phyloP scores from a whole-genome alignment of 2,797 vertebrate genomes.

The Acipenser oxyrinchus region DNA sequence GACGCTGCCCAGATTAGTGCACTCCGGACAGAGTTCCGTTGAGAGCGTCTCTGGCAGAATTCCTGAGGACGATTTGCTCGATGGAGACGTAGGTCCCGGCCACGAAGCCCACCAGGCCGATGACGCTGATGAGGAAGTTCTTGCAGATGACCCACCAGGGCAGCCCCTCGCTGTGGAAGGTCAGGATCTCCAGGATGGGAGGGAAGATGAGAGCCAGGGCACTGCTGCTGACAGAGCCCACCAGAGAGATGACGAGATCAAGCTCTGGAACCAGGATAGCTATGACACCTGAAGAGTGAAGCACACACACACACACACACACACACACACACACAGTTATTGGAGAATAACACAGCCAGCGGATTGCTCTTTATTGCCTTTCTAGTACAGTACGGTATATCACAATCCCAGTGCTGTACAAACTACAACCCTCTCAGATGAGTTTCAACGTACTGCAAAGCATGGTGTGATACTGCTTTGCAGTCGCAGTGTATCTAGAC shows the following conservation, averaged over 20 bases:
- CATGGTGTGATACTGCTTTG: too few species aligned
- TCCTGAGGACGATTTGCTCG: constrained; percentile 61
- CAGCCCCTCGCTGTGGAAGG: constrained; percentile 74
- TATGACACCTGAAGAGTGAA: constrained; percentile 59
- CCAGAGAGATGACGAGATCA: constrained; percentile 91
- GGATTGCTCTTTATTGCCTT: too few species aligned
- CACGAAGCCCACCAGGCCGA: constrained; percentile 81
- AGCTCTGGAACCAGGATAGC: constrained; percentile 87
- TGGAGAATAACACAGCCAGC: too few species aligned
- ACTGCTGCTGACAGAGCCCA: constrained; percentile 94
- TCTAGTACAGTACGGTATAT: too few species aligned
- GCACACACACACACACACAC: constrained; percentile 5
- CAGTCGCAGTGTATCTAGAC: too few species aligned
- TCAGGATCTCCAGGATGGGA: constrained; percentile 75
- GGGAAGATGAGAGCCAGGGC: constrained; percentile 94
- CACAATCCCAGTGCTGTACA: too few species aligned
- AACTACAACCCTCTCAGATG: too few species aligned
- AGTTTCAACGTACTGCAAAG: too few species aligned
- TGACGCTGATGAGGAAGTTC: constrained; percentile 71
- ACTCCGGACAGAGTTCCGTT: constrained; percentile 14
- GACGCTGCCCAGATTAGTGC: too few species aligned
- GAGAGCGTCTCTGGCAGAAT: constrained; percentile 19
- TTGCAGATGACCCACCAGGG: constrained; percentile 55
- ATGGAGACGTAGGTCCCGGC: constrained; percentile 80
- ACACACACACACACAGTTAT: too few species aligned